Conservation (phyloP, 2,797 vertebrate genomes). For the Tragelaphus oryx region DNA sequence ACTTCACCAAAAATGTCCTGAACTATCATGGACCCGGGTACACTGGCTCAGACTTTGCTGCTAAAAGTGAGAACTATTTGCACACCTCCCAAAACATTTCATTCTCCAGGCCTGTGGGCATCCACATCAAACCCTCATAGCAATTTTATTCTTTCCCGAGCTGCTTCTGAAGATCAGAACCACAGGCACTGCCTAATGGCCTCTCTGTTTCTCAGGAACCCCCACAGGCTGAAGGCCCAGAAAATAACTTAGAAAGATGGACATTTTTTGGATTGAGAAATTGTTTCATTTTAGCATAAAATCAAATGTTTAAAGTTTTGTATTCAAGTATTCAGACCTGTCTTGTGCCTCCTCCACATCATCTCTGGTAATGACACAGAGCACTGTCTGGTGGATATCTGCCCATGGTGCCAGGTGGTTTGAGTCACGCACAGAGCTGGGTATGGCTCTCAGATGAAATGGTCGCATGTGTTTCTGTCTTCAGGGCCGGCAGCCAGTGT, state of each 20-base stretch:
- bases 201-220: background rate
- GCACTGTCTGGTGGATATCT: background rate
- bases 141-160: background rate
- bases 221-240: background rate
- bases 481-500: background rate
- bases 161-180: conserved; percentile 12
- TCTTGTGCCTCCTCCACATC: background rate
- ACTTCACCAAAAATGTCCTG: background rate
- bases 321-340: background rate
- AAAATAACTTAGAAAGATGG: background rate
- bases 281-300: background rate
- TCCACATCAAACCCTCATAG: background rate
- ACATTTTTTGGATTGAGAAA: background rate
- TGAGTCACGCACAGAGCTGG: background rate
- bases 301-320: background rate
- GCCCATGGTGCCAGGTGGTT: background rate
- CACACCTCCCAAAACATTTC: background rate
- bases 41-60: background rate
- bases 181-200: background rate
- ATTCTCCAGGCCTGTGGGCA: background rate
- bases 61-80: background rate
- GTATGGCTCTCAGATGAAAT: background rate
- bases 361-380: background rate
- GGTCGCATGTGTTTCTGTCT: background rate
- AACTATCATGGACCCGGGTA: background rate